Percentiles rank a stretch among this genome's conserved stretches.
Conservation (phyloP, 2,888 invertebrate genomes). For the Leucozona laternaria region DNA sequence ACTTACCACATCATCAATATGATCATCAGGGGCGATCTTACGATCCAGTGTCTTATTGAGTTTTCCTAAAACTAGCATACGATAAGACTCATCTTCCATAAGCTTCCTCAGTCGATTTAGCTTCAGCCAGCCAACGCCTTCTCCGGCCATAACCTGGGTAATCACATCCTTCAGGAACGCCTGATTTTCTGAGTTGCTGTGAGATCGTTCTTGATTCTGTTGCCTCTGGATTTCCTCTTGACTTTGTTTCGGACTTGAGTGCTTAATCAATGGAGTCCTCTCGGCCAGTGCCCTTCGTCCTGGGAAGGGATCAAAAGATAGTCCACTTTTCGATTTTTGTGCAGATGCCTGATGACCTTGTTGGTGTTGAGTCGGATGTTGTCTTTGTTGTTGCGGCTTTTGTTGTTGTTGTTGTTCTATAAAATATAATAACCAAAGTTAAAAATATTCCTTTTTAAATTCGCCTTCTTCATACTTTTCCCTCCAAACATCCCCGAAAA, state of each 20-base stretch:
- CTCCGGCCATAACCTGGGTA: constrained; percentile 82
- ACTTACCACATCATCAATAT: constrained; percentile 98
- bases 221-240: constrained; percentile 88
- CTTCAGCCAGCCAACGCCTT: constrained; percentile 96
- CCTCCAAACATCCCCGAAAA: constrained; percentile 96
- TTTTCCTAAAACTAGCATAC: constrained; percentile 97
- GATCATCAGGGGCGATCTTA: constrained; percentile 97
- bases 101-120: constrained; percentile 95
- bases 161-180: constrained; percentile 95
- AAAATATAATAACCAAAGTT: neutral
- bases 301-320: constrained; percentile 90
- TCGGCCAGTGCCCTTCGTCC: constrained; percentile 94
- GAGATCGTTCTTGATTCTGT: constrained; percentile 88
- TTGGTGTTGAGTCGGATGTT: constrained; percentile 77
- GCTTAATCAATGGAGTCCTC: constrained; percentile 94
- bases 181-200: constrained; percentile 95
- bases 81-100: constrained; percentile 99
- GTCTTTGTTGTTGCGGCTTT: constrained; percentile 76
- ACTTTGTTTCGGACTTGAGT: constrained; percentile 88
- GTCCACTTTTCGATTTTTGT: constrained; percentile 82
- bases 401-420: constrained; percentile 75
- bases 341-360: constrained; percentile 77
- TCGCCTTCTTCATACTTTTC: constrained; percentile 84
- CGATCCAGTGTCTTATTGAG: constrained; percentile 96
- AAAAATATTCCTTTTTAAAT: no score